Percentiles rank a stretch among this genome's conserved stretches.
phyloP scores from a whole-genome alignment of 1,140 invertebrate genomes.

The Eumeta japonica region DNA sequence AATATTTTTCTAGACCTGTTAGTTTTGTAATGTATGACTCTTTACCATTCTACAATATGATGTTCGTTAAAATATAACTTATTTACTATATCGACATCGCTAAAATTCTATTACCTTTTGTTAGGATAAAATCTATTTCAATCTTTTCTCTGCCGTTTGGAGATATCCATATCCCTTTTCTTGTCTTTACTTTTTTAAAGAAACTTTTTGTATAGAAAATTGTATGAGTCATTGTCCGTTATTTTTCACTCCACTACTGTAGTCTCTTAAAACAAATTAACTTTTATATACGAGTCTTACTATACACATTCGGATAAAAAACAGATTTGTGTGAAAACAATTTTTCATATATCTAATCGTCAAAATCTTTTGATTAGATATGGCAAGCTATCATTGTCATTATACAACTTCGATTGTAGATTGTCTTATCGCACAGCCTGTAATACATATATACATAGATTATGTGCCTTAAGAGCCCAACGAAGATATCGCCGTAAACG shows the following conservation, averaged over 20 bases:
- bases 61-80: slow-evolving; percentile 19
- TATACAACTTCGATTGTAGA: no score
- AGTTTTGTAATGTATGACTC: slow-evolving; percentile 5
- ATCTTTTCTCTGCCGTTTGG: slow-evolving; percentile 14
- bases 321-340: no score
- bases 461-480: no score
- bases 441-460: no score
- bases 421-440: no score
- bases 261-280: slow-evolving; percentile 15
- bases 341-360: no score
- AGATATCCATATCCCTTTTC: slow-evolving; percentile 19
- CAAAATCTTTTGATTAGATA: no score
- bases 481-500: no score
- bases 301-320: no score
- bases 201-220: slow-evolving; percentile 17
- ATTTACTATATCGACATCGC: slow-evolving; percentile 12
- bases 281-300: no score
- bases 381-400: no score
- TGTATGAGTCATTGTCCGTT: slow-evolving; percentile 15
- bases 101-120: slow-evolving; percentile 10
- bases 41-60: slow-evolving; percentile 20
- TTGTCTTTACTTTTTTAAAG: slow-evolving; percentile 13
- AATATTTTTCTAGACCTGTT: slow-evolving; percentile 4
- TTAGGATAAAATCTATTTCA: slow-evolving; percentile 17
- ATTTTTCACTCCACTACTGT: slow-evolving; percentile 12